Percentiles rank a stretch among this genome's conserved stretches.
Evolutionary conservation across 2,888 invertebrate species (phyloP).

Genomic region (Leptura quadrifasciata): DNA sequence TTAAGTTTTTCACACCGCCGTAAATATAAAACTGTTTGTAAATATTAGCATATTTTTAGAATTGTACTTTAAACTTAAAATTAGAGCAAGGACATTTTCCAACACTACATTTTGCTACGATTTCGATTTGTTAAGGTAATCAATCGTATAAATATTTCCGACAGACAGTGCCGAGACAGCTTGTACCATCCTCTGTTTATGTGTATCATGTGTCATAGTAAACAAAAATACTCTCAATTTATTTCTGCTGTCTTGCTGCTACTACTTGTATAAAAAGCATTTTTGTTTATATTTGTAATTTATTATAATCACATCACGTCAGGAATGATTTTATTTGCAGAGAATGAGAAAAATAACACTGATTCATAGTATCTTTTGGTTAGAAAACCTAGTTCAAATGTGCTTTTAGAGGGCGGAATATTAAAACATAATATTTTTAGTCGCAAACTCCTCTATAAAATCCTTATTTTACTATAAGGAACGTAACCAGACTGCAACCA

Average conservation of each 20-base stretch:
- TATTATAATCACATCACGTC: no score
- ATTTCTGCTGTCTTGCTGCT: neutral
- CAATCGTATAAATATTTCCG: conserved; percentile 1
- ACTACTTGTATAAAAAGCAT: neutral
- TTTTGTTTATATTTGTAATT: no score
- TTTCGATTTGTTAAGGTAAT: conserved; percentile 10
- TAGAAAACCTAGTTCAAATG: no score
- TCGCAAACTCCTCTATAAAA: no score
- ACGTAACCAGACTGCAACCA: no score
- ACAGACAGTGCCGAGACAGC: conserved; percentile 7
- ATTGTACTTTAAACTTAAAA: conserved; percentile 22
- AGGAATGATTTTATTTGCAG: no score
- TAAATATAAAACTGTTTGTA: conserved; percentile 50
- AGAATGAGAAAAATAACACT: no score
- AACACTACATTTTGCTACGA: conserved; percentile 22
- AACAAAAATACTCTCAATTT: neutral
- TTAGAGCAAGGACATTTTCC: conserved; percentile 45
- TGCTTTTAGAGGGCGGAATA: no score
- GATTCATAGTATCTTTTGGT: no score
- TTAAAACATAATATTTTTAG: no score
- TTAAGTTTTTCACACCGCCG: conserved; percentile 42
- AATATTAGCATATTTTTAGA: conserved; percentile 53
- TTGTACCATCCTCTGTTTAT: conserved; percentile 3
- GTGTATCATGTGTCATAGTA: neutral
- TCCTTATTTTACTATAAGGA: no score